Conservation (phyloP, 1,140 invertebrate species). For the Mamestra configurata region DNA sequence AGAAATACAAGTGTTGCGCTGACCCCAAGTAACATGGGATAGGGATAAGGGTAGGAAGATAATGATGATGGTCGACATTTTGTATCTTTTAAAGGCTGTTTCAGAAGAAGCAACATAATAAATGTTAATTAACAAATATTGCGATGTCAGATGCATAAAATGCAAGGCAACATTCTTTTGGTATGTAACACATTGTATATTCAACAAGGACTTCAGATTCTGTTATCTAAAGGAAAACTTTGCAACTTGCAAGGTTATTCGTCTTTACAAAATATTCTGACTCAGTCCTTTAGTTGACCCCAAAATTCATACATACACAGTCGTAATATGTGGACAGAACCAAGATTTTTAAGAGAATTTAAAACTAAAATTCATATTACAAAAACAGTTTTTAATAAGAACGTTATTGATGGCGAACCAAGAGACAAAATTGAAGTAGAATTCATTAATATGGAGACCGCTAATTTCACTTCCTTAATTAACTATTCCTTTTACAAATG, state of each 20-base stretch:
- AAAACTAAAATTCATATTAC: background rate
- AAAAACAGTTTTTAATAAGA: background rate
- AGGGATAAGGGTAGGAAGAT: too few species aligned
- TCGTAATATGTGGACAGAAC: background rate
- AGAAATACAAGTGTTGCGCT: too few species aligned
- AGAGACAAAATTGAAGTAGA: background rate
- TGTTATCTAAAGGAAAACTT: constrained; percentile 7
- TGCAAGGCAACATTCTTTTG: constrained; percentile 1
- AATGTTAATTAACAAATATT: constrained; percentile 15
- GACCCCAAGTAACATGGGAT: too few species aligned
- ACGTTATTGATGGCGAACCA: background rate
- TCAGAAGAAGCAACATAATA: background rate
- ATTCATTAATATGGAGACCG: background rate
- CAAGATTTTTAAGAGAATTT: background rate
- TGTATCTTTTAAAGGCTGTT: background rate
- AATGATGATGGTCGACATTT: too few species aligned
- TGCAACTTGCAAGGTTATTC: constrained; percentile 5
- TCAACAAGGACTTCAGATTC: background rate
- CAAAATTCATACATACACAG: background rate
- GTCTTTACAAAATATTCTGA: background rate
- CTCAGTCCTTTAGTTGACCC: background rate
- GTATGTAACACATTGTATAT: background rate
- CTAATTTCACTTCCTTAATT: constrained; percentile 39
- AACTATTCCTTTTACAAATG: constrained; percentile 11
- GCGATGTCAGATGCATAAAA: constrained; percentile 5